phyloP scores from a whole-genome alignment of 2,797 vertebrate genomes.

The Malurus splendens region DNA sequence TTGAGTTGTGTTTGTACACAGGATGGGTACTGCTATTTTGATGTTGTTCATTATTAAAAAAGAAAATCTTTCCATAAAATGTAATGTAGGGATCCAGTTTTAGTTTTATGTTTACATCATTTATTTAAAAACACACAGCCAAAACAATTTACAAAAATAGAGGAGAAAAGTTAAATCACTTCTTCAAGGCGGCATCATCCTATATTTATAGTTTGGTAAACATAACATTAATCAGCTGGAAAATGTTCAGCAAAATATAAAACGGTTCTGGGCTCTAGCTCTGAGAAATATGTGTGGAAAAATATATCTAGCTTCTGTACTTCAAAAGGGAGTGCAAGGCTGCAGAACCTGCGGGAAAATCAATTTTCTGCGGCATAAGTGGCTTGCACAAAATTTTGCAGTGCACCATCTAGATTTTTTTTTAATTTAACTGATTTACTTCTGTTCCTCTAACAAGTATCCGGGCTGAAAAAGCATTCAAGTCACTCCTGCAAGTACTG shows the following conservation, averaged over 20 bases:
- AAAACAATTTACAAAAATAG: constrained; percentile 12
- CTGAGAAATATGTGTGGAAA: constrained; percentile 35
- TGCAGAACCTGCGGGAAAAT: constrained; percentile 52
- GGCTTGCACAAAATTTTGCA: constrained; percentile 27
- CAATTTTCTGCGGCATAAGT: constrained; percentile 47
- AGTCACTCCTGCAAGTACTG: not conserved
- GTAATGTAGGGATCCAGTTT: not conserved
- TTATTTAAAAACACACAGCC: constrained; percentile 1
- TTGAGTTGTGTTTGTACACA: not conserved
- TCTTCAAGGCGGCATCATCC: constrained; percentile 3
- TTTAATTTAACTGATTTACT: constrained; percentile 20
- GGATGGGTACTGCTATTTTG: not conserved
- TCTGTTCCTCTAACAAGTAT: not conserved
- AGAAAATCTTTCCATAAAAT: not conserved
- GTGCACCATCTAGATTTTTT: not conserved
- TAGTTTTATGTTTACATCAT: not conserved
- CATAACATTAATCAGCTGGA: constrained; percentile 51
- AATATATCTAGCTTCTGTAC: constrained; percentile 39
- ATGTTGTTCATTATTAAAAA: not conserved
- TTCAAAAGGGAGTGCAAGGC: constrained; percentile 52
- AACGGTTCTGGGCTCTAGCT: constrained; percentile 9
- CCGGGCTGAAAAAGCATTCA: rapidly evolving
- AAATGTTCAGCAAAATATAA: constrained; percentile 39
- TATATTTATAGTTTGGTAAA: constrained; percentile 37
- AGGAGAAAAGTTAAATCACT: constrained; percentile 11